Conservation (phyloP, 2,888 invertebrate genomes). For the Cetonia aurata region DNA sequence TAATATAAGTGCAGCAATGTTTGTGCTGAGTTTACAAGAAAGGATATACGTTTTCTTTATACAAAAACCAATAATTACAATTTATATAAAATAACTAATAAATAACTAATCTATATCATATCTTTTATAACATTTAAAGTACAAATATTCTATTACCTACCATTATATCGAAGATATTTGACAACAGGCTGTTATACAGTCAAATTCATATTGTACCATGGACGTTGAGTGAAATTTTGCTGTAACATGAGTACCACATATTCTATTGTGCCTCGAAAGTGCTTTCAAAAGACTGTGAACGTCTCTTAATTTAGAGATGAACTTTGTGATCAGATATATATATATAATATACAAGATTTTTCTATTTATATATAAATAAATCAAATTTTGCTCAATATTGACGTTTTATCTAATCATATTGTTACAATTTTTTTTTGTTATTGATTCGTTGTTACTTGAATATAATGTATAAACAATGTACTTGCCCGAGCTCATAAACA, state of each 20-base stretch:
- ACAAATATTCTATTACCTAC: constrained; percentile 30
- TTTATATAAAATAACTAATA: too few relatives aligned
- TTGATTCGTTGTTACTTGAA: constrained; percentile 16
- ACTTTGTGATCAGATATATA: constrained; percentile 35
- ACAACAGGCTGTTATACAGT: constrained; percentile 2
- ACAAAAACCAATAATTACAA: too few relatives aligned
- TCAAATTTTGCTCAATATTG: constrained; percentile 32
- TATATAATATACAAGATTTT: constrained; percentile 34
- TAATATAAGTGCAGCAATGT: too few relatives aligned
- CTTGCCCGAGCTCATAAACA: constrained; percentile 11
- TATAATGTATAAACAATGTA: constrained; percentile 11
- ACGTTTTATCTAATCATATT: constrained; percentile 27
- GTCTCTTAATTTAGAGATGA: constrained; percentile 27
- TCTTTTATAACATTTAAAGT: constrained; percentile 13
- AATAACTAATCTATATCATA: constrained; percentile 27
- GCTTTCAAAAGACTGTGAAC: constrained; percentile 37
- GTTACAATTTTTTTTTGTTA: constrained; percentile 11
- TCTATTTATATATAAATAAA: constrained; percentile 35
- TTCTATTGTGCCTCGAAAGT: constrained; percentile 26
- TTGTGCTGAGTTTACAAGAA: too few relatives aligned
- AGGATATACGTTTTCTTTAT: too few relatives aligned
- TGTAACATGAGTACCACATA: background rate
- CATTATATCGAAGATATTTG: constrained; percentile 17
- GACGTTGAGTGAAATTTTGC: constrained; percentile 16
- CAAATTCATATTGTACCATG: constrained; percentile 5